Base-by-base conservation (phyloP, 2,113 vertebrate genomes). In the Speoplatyrhinus poulsoni region DNA sequence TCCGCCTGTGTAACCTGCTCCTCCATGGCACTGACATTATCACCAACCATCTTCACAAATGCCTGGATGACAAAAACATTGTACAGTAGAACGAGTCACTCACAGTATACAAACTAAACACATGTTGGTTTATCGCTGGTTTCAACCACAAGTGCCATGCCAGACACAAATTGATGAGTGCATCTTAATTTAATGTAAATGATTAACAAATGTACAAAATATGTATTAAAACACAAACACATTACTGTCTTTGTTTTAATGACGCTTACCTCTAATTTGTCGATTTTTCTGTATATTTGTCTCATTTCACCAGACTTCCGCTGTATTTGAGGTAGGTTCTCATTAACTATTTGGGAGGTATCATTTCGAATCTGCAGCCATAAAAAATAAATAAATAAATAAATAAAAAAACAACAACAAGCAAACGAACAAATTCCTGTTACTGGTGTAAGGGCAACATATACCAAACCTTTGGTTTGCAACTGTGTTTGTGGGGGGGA, bases 281-380 rank as follows among this genome's bases (percentile, higher is more conserved):
- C 96, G 73, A 99, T 96, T 85, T 90, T 92, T 85, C 92, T 82
- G 83, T 98, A 98, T 62, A 98, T 92, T 16, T 91, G 92, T 80
- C 94, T 94, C 96, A 98, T 98, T 88, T 96, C 96, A 17, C 93
- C 86, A 6, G 96, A 95, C 85, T 95, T 95, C 46, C 93, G 88
- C 76, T 96, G 86, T 79, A 98, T 96, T 74, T 95, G 93, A 85
- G 96, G 96, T 89, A 99, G 89, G 62, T 94, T 98, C 87, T 97
- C 95, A 76, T 95, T 94, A 46, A 99, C 94, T 41, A 98, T 95
- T 85, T 98, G 90, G 63, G 95, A 96, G 0, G 96, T 96, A 83
- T 97, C 96, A 26, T 88, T 96, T 76, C 96, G 91, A 67, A 96
- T 96, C 96, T 97, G 71, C 9, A 62, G 63, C 67, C 36, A 59